Conservation (phyloP, 2,113 vertebrate species). For the Pagrus major region DNA sequence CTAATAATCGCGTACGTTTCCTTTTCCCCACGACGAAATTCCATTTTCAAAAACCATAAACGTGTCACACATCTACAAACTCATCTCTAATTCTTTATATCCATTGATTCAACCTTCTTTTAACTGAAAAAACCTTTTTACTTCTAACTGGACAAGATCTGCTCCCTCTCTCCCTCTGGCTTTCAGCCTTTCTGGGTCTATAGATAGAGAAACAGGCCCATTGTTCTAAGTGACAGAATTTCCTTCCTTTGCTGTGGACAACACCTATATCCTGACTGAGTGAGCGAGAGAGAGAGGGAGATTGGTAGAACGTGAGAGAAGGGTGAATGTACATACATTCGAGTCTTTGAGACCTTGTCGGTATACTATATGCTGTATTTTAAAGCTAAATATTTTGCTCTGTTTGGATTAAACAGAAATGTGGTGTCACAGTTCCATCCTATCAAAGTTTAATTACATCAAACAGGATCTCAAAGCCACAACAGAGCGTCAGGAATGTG, state of each 20-base stretch:
- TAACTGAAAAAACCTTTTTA: conserved; percentile 28
- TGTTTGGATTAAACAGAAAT: background rate
- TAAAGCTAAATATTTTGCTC: background rate
- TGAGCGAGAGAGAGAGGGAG: conserved; percentile 52
- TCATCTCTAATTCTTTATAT: conserved; percentile 14
- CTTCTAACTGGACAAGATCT: conserved; percentile 22
- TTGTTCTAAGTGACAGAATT: conserved; percentile 90
- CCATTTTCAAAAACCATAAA: conserved; percentile 68
- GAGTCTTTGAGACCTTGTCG: conserved; percentile 19
- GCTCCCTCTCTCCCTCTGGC: conserved; percentile 59
- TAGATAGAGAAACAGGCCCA: conserved; percentile 88
- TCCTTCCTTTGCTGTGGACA: conserved; percentile 88
- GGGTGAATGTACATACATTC: conserved; percentile 44
- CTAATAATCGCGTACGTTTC: conserved; percentile 3
- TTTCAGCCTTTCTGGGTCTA: conserved; percentile 79
- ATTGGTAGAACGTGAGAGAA: conserved; percentile 59
- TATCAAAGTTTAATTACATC: background rate
- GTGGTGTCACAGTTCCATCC: background rate
- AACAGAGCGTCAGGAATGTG: background rate
- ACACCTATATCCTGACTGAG: conserved; percentile 89
- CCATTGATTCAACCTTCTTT: conserved; percentile 26
- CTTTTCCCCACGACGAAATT: conserved; percentile 51
- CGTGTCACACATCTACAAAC: conserved; percentile 15
- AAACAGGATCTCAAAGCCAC: background rate
- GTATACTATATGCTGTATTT: conserved; percentile 3